Percentiles rank a stretch among this genome's conserved stretches.
Conservation (phyloP, 2,888 invertebrate genomes). For the Drosophila subsilvestris region DNA sequence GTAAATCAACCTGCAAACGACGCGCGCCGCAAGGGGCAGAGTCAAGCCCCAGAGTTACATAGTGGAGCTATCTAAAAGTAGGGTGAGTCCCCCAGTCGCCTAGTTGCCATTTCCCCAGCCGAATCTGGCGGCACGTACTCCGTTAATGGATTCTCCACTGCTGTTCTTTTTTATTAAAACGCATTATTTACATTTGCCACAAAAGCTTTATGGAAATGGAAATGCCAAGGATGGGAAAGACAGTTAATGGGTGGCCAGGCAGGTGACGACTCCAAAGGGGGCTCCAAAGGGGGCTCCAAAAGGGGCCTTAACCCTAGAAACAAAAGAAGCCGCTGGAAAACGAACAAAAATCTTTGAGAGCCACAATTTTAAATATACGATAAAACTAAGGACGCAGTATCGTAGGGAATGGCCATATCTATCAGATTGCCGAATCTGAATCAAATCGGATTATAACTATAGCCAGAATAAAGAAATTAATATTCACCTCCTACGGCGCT, state of each 20-base stretch:
- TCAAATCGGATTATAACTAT: too few relatives aligned
- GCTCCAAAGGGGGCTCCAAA: background rate
- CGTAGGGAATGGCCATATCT: too few relatives aligned
- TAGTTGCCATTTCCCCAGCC: background rate
- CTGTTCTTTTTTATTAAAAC: slow-evolving; percentile 50
- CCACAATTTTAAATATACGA: too few relatives aligned
- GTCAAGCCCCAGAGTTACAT: slow-evolving; percentile 8
- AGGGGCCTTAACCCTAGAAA: background rate
- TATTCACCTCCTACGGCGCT: too few relatives aligned
- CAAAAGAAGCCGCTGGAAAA: background rate
- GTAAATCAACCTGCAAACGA: slow-evolving; percentile 67
- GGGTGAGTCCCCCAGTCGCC: too few relatives aligned
- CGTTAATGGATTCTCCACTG: slow-evolving; percentile 47
- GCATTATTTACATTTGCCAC: slow-evolving; percentile 47
- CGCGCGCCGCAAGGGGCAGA: slow-evolving; percentile 48
- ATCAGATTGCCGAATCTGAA: too few relatives aligned
- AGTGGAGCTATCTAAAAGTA: background rate
- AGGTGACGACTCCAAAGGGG: background rate
- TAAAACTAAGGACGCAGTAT: too few relatives aligned
- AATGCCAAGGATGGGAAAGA: background rate
- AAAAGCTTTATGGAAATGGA: background rate
- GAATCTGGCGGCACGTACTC: slow-evolving; percentile 40
- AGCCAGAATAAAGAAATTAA: too few relatives aligned
- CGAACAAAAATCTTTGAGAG: too few relatives aligned
- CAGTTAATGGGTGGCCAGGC: slow-evolving; percentile 3